Percentiles rank a stretch among this genome's conserved stretches.
Conservation (phyloP, 2,888 invertebrate species). For the Melanotus villosus region DNA sequence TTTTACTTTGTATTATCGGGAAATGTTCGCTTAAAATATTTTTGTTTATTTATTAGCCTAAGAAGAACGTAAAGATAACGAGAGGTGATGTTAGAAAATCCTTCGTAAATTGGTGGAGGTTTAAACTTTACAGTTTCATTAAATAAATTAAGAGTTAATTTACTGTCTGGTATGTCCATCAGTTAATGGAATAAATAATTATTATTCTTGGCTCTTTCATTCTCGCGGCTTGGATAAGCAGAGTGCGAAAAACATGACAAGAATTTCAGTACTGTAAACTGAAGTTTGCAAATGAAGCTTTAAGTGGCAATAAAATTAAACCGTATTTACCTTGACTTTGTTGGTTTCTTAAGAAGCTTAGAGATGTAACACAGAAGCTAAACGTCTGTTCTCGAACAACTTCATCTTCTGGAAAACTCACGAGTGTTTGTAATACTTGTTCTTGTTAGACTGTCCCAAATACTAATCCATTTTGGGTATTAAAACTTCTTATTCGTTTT, state of each 20-base stretch:
- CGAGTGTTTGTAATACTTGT: not conserved
- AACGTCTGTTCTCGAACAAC: not conserved
- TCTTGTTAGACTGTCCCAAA: not conserved
- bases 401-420: constrained; percentile 5
- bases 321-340: not conserved
- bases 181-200: constrained; percentile 18
- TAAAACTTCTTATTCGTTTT: not conserved
- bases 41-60: constrained; percentile 11
- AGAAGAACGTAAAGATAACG: no score
- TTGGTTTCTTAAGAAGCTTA: not conserved
- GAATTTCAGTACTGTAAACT: not conserved
- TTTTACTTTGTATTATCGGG: constrained; percentile 17
- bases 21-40: constrained; percentile 16
- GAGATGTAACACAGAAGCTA: not conserved
- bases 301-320: no score
- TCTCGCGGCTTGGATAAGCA: not conserved
- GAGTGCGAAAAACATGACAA: constrained; percentile 6
- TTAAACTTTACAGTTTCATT: no score
- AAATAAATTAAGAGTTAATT: constrained; percentile 20
- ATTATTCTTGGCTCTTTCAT: no score
- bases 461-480: not conserved
- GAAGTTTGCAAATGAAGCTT: no score
- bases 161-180: constrained; percentile 6
- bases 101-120: no score
- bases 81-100: no score